A percentile compares a stretch with the other conserved stretches of the same genome.
These are phyloP conservation scores for Lutraria rhynchaena DNA, from an alignment of 1,140 invertebrate genomes.

Conservation along the genomic window DNA sequence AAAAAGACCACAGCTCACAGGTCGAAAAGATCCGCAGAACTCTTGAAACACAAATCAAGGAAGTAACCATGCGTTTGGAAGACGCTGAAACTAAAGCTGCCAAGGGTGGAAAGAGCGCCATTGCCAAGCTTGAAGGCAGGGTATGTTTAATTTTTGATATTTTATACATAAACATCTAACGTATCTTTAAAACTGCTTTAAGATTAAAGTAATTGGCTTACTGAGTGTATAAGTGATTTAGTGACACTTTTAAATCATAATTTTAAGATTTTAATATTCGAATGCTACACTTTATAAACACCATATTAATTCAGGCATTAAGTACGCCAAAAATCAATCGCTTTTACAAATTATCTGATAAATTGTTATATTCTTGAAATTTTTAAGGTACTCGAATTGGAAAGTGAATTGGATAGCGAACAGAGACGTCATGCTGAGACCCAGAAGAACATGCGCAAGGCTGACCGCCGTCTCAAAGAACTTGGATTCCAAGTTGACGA, in stretches of 20 bases:
- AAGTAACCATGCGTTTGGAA: conserved; percentile 95
- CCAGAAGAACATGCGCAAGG: conserved; percentile 88
- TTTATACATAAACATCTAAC: no score
- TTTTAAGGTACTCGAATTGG: conserved; percentile 87
- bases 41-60: conserved; percentile 98
- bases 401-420: conserved; percentile 98
- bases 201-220: no score
- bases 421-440: conserved; percentile 95
- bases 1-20: conserved; percentile 98
- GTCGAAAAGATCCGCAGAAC: conserved; percentile 99
- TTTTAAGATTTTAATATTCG: no score
- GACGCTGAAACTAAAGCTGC: conserved; percentile 98
- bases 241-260: no score
- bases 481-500: conserved; percentile 94
- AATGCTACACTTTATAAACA: neutral
- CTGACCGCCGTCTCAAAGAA: conserved; percentile 87
- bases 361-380: neutral
- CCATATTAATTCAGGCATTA: neutral
- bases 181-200: no score
- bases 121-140: conserved; percentile 85
- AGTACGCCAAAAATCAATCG: neutral
- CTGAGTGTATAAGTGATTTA: no score
- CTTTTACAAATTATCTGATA: neutral
- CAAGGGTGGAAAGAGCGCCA: conserved; percentile 96
- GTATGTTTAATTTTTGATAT: no score